Evolutionary conservation across 1,140 invertebrate genomes (phyloP).

Genomic region (Pseudomyrmex sp.): DNA sequence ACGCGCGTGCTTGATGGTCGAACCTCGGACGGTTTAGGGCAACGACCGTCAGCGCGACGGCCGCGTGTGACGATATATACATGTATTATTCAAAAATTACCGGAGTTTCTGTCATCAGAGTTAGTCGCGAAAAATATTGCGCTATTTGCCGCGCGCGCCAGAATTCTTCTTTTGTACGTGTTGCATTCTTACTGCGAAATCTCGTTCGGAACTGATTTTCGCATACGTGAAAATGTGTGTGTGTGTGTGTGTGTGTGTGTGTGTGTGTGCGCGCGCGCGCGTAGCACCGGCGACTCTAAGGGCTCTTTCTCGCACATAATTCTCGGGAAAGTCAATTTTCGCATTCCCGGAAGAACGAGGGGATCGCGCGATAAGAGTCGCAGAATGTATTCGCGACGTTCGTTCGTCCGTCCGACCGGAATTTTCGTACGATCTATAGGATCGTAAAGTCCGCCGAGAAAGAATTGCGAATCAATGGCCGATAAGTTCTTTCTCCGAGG

Average conservation of each 20-base stretch:
- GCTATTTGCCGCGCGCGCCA: neutral
- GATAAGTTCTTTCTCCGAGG: constrained; percentile 51
- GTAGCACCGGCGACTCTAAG: neutral
- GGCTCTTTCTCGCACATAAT: constrained; percentile 43
- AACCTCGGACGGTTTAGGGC: neutral
- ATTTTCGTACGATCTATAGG: constrained; percentile 56
- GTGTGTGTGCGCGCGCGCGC: neutral
- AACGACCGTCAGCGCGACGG: neutral
- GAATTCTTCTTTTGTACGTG: constrained; percentile 30
- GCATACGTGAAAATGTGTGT: constrained; percentile 32
- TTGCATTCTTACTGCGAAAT: constrained; percentile 44
- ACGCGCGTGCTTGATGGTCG: neutral
- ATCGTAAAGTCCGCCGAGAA: constrained; percentile 45
- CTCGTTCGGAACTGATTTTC: constrained; percentile 31
- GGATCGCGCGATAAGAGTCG: constrained; percentile 57
- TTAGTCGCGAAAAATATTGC: constrained; percentile 40
- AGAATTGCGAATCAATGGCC: constrained; percentile 47
- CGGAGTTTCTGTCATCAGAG: constrained; percentile 19
- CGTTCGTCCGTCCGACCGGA: constrained; percentile 44
- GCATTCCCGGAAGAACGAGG: constrained; percentile 50
- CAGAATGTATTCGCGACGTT: constrained; percentile 58
- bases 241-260: constrained; percentile 9
- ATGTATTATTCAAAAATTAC: constrained; percentile 30
- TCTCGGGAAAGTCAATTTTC: constrained; percentile 57
- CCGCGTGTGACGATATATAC: neutral